A percentile compares a stretch with the other conserved stretches of the same genome.
These are phyloP conservation scores for Equus przewalskii DNA, from an alignment of 2,113 vertebrate species.

Conservation along the genomic window DNA sequence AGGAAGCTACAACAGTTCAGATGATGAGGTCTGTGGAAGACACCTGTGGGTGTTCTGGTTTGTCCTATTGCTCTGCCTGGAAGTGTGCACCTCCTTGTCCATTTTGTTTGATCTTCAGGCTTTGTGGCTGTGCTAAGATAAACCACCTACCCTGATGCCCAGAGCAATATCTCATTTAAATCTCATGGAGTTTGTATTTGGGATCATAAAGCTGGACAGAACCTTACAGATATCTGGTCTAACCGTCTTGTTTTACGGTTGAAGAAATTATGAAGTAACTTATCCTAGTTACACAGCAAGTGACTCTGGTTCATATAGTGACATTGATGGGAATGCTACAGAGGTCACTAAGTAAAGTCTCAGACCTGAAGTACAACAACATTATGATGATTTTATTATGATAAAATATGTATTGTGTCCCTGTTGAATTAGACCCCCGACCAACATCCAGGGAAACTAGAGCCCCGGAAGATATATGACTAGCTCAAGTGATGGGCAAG, in stretches of 20 bases:
- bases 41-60: background rate
- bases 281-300: background rate
- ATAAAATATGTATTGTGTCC: background rate
- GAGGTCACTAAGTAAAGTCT: background rate
- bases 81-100: background rate
- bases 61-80: fast-evolving
- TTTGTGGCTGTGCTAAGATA: background rate
- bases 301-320: background rate
- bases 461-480: background rate
- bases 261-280: background rate
- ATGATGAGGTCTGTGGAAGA: conserved; percentile 93
- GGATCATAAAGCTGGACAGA: background rate
- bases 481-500: background rate
- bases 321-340: background rate
- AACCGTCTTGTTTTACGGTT: background rate
- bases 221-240: background rate
- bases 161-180: background rate
- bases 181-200: background rate
- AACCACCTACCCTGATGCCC: no score
- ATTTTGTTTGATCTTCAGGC: background rate
- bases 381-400: background rate
- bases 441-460: background rate
- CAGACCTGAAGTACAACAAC: background rate
- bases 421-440: background rate
- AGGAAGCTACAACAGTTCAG: conserved; percentile 94